phyloP scores from a whole-genome alignment of 2,113 vertebrate species.

The Leucoraja erinaceus region DNA sequence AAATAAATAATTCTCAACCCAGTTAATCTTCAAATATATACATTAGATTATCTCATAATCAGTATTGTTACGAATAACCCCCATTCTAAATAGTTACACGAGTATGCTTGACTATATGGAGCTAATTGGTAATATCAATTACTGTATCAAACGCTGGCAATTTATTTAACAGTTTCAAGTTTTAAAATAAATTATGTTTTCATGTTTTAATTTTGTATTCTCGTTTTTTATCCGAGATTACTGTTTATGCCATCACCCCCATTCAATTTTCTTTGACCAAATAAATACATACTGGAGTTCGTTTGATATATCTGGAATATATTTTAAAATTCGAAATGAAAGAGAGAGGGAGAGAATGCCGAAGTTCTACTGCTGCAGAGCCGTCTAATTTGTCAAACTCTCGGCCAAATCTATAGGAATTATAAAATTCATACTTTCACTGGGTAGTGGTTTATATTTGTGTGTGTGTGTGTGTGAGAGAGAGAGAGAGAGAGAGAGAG shows the following conservation, averaged over 20 bases:
- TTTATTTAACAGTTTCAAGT: neutral
- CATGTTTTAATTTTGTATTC: neutral
- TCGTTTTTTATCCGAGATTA: neutral
- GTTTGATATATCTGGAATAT: constrained; percentile 55
- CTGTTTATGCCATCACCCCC: constrained; percentile 54
- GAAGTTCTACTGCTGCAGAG: neutral
- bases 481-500: no score
- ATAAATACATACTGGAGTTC: constrained; percentile 58
- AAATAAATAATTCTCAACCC: neutral
- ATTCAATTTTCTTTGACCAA: constrained; percentile 57
- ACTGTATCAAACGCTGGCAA: neutral
- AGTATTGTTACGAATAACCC: neutral
- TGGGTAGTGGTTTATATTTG: constrained; percentile 42
- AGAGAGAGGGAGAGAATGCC: neutral
- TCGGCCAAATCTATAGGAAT: constrained; percentile 52
- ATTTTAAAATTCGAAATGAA: neutral
- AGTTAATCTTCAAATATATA: neutral
- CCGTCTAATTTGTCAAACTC: neutral
- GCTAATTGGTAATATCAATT: neutral
- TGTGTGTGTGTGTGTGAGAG: no score
- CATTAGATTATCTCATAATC: neutral
- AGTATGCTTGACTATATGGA: no score
- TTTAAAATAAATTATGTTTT: neutral
- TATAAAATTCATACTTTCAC: constrained; percentile 57
- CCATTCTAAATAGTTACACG: neutral